Percentiles rank a stretch among this genome's conserved stretches.
phyloP scores from a whole-genome alignment of 2,113 vertebrate species.

The Hucho hucho region DNA sequence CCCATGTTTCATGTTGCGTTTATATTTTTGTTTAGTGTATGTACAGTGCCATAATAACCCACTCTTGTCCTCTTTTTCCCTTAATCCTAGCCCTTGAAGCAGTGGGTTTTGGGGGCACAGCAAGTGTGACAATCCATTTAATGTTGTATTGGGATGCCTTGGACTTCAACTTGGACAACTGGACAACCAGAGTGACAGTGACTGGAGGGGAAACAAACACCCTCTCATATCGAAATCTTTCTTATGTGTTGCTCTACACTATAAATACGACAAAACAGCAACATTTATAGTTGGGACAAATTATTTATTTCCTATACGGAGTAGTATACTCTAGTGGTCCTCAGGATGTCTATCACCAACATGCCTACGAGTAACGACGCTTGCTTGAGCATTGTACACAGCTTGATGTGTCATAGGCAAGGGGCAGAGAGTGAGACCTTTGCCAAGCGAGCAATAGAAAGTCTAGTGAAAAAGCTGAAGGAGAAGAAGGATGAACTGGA shows the following conservation, averaged over 20 bases:
- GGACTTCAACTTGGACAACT: not conserved
- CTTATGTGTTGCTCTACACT: constrained; percentile 25
- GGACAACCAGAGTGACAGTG: not conserved
- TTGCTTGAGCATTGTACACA: constrained; percentile 96
- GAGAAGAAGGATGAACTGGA: constrained; percentile 97
- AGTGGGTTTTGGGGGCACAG: no score
- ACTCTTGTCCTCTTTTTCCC: not conserved
- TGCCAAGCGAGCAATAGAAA: constrained; percentile 92
- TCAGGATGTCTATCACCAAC: constrained; percentile 88
- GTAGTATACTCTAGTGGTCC: not conserved
- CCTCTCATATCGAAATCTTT: constrained; percentile 2
- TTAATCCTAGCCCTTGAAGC: not conserved
- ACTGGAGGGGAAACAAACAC: not conserved
- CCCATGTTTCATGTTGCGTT: no score
- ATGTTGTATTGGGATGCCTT: not conserved
- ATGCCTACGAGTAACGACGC: constrained; percentile 95
- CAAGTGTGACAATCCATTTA: not conserved
- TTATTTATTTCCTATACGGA: not conserved
- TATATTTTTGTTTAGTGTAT: not conserved
- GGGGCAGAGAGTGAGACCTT: constrained; percentile 96
- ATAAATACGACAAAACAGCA: not conserved
- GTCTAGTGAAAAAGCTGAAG: constrained; percentile 94
- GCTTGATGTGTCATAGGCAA: constrained; percentile 95
- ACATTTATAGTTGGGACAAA: not conserved
- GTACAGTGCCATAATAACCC: not conserved